phyloP scores from a whole-genome alignment of 2,888 invertebrate genomes.

The Clunio marinus region DNA sequence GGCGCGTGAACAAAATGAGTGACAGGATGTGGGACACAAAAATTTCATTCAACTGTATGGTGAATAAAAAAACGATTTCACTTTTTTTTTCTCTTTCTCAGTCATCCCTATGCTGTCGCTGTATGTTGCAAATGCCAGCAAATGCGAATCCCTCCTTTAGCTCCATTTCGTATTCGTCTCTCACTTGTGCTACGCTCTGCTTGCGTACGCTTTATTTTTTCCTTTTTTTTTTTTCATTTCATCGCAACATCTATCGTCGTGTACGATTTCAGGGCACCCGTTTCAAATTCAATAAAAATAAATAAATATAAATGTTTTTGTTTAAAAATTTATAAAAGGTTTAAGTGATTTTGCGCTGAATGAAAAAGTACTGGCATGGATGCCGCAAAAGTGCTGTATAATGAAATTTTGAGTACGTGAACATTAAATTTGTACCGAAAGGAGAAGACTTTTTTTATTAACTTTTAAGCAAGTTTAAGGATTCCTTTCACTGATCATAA shows the following conservation, averaged over 20 bases:
- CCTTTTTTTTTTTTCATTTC: no score
- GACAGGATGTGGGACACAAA: conserved; percentile 32
- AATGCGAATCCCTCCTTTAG: background rate
- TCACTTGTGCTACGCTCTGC: background rate
- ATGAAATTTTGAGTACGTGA: conserved; percentile 39
- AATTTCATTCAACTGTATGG: conserved; percentile 18
- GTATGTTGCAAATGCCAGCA: no score
- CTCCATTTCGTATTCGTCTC: background rate
- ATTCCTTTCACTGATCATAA: conserved; percentile 3
- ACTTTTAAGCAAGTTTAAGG: conserved; percentile 32
- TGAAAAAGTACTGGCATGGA: conserved; percentile 2
- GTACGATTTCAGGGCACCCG: background rate
- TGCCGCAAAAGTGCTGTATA: conserved; percentile 39
- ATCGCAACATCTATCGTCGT: background rate
- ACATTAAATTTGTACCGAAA: conserved; percentile 24
- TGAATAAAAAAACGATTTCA: background rate
- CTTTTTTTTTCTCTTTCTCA: background rate
- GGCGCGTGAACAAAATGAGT: conserved; percentile 12
- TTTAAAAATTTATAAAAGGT: conserved; percentile 39
- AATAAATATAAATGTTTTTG: conserved; percentile 39
- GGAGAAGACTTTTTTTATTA: conserved; percentile 27
- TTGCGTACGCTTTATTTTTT: conserved; percentile 10
- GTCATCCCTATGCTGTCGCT: background rate
- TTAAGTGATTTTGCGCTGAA: conserved; percentile 35
- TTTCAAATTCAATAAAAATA: conserved; percentile 37